A percentile compares a stretch with the other conserved stretches of the same genome.
Evolutionary conservation across 2,888 invertebrate genomes (phyloP).

Genomic region (Dasysyrphus albostriatus): DNA sequence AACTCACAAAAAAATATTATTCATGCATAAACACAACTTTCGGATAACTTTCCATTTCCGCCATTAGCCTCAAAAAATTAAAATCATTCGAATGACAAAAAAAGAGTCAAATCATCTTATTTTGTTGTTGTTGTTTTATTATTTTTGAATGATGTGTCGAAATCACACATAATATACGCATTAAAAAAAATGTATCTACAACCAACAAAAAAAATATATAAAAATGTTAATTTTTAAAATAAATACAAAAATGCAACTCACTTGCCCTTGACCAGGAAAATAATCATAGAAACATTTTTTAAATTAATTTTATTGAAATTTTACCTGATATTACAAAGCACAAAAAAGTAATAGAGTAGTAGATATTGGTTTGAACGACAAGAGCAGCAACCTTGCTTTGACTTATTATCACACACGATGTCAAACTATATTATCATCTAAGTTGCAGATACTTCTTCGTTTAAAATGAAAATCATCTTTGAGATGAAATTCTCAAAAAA

Average conservation of each 20-base stretch:
- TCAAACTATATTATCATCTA: slow-evolving; percentile 29
- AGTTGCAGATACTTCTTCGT: slow-evolving; percentile 5
- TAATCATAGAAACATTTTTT: slow-evolving; percentile 3
- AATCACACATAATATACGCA: slow-evolving; percentile 6
- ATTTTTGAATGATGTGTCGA: slow-evolving; percentile 26
- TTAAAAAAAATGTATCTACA: neutral
- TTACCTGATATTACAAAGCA: neutral
- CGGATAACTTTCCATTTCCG: slow-evolving; percentile 58
- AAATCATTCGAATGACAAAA: slow-evolving; percentile 21
- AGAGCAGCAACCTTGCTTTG: slow-evolving; percentile 31
- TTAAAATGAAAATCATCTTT: slow-evolving; percentile 4
- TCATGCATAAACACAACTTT: slow-evolving; percentile 13
- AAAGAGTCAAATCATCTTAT: neutral
- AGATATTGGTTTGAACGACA: slow-evolving; percentile 10
- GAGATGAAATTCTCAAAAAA: slow-evolving; percentile 1
- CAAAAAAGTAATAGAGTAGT: neutral
- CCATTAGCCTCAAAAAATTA: slow-evolving; percentile 50
- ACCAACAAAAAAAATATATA: neutral
- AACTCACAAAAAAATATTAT: neutral
- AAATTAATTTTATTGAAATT: neutral
- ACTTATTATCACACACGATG: slow-evolving; percentile 35
- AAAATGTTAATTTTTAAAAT: slow-evolving; percentile 15
- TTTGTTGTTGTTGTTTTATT: neutral
- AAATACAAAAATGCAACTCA: slow-evolving; percentile 1
- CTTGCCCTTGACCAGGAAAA: slow-evolving; percentile 28